Percentiles rank a stretch among this genome's conserved stretches.
phyloP scores from a whole-genome alignment of 2,113 vertebrate species.

The Tachuris rubrigastra region DNA sequence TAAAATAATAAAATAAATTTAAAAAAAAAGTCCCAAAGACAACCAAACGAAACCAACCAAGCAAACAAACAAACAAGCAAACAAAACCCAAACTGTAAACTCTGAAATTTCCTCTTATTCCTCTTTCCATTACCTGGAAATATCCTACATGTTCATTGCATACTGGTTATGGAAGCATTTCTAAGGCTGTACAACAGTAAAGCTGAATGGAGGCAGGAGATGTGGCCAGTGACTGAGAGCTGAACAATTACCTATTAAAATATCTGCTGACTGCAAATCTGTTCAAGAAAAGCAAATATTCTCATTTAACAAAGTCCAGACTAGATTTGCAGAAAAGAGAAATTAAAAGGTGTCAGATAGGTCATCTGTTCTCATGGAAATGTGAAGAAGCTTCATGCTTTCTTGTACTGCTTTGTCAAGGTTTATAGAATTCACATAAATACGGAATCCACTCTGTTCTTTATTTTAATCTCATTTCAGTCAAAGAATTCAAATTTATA shows the following conservation, averaged over 20 bases:
- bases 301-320: neutral
- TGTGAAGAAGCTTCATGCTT: neutral
- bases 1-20: neutral
- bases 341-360: neutral
- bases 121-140: neutral
- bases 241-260: neutral
- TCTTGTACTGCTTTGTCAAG: neutral
- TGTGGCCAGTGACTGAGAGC: neutral
- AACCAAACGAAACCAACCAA: no score
- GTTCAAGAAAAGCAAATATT: neutral
- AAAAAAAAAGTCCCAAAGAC: neutral
- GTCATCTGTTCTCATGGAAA: neutral
- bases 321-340: neutral
- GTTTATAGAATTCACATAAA: neutral
- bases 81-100: neutral
- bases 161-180: neutral
- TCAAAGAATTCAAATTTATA: neutral
- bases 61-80: no score
- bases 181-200: neutral
- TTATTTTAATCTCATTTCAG: neutral
- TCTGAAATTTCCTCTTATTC: neutral
- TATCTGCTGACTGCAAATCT: neutral
- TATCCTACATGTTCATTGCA: neutral
- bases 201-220: neutral
- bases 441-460: neutral